These are phyloP conservation scores for Berghia stephanieae DNA, from an alignment of 1,140 invertebrate genomes.

Conservation along the genomic window DNA sequence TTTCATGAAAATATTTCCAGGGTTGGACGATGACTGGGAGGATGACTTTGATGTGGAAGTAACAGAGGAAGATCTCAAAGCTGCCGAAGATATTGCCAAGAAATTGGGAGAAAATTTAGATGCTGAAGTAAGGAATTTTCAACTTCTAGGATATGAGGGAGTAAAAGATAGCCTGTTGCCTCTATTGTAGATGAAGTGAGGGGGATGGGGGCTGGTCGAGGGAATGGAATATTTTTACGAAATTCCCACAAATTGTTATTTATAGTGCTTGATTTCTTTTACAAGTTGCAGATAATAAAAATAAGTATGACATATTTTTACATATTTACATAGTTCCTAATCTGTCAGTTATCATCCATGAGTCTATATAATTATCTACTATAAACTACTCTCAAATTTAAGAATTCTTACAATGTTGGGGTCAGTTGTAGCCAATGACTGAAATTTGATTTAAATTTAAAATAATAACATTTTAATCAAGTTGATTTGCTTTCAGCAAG, in stretches of 20 bases:
- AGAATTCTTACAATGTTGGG: neutral
- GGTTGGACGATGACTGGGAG: constrained; percentile 62
- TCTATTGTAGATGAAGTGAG: neutral
- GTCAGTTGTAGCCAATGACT: neutral
- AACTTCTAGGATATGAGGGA: neutral
- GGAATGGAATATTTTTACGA: neutral
- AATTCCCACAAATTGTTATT: neutral
- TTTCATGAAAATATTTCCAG: too few species aligned
- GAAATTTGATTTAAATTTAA: neutral
- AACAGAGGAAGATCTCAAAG: constrained; percentile 61
- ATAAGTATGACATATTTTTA: neutral
- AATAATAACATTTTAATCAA: neutral
- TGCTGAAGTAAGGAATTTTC: constrained; percentile 27
- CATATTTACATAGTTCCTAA: neutral
- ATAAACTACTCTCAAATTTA: neutral
- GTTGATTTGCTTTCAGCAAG: too few species aligned
- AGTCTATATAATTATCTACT: neutral
- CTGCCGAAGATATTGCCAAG: constrained; percentile 57
- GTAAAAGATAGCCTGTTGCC: neutral
- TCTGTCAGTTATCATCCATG: neutral
- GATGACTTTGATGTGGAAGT: constrained; percentile 64
- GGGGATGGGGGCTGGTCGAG: neutral
- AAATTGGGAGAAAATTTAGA: constrained; percentile 44
- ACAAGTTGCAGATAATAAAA: neutral
- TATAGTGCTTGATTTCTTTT: neutral